Percentiles rank a stretch among this genome's conserved stretches.
Evolutionary conservation across 2,888 invertebrate genomes (phyloP).

Genomic region (Zygogramma bicolorata): DNA sequence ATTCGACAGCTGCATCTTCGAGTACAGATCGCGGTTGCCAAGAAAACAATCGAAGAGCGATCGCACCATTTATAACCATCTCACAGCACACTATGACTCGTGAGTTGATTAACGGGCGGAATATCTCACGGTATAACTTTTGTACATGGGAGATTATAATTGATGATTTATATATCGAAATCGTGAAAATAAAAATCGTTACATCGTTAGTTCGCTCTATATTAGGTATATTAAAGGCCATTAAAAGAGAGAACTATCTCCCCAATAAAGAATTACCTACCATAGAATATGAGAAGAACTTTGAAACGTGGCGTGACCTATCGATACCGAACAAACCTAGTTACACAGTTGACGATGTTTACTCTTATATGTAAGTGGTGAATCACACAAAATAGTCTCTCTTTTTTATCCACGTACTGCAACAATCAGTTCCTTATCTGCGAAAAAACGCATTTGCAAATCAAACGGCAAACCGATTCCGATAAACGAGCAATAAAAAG

Average conservation of each 20-base stretch:
- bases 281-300: slow-evolving; percentile 13
- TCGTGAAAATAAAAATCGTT: slow-evolving; percentile 30
- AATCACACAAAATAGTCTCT: too few species aligned
- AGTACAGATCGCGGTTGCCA: slow-evolving; percentile 9
- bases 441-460: not conserved
- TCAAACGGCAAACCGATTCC: not conserved
- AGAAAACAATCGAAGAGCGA: slow-evolving; percentile 23
- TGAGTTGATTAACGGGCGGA: slow-evolving; percentile 32
- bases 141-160: slow-evolving; percentile 36
- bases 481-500: not conserved
- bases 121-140: slow-evolving; percentile 36
- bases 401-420: too few species aligned
- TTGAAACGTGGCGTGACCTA: not conserved
- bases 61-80: slow-evolving; percentile 22
- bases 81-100: slow-evolving; percentile 19
- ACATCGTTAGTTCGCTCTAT: slow-evolving; percentile 40
- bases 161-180: slow-evolving; percentile 39
- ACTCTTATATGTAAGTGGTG: too few species aligned
- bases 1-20: slow-evolving; percentile 12
- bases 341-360: too few species aligned
- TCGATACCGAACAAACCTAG: too few species aligned
- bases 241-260: slow-evolving; percentile 35
- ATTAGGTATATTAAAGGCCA: slow-evolving; percentile 36
- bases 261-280: too few species aligned
- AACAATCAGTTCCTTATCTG: not conserved